phyloP scores from a whole-genome alignment of 2,113 vertebrate genomes.

The Gymnarchus niloticus region DNA sequence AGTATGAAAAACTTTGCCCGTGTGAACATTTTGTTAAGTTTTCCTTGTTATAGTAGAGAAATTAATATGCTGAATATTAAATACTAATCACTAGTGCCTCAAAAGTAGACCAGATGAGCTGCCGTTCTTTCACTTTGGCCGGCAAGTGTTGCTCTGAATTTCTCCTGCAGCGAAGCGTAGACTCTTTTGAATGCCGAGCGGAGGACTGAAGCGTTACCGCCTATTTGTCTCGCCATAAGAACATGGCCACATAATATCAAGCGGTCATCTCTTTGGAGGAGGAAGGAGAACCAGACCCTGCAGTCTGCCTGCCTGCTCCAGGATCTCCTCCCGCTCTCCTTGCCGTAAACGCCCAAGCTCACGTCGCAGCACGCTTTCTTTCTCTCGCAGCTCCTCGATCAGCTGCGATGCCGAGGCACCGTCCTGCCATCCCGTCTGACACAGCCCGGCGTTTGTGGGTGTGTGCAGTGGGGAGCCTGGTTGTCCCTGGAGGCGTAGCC shows the following conservation, averaged over 20 bases:
- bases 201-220: not conserved
- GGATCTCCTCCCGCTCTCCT: conserved; percentile 27
- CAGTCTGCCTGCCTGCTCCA: conserved; percentile 27
- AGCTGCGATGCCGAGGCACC: conserved; percentile 27
- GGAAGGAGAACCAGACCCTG: conserved; percentile 39
- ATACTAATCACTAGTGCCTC: not conserved
- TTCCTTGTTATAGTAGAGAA: conserved; percentile 15
- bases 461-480: not conserved
- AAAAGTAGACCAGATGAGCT: not conserved
- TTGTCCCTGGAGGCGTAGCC: conserved; percentile 25
- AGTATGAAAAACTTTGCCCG: conserved; percentile 25
- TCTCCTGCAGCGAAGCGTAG: not conserved
- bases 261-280: conserved; percentile 33
- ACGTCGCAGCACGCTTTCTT: conserved; percentile 26
- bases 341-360: conserved; percentile 31
- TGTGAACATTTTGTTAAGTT: conserved; percentile 7
- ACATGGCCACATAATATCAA: not conserved
- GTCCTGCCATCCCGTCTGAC: conserved; percentile 4
- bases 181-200: not conserved
- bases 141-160: not conserved
- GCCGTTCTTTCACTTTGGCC: not conserved
- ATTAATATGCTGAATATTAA: not conserved
- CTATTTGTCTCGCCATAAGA: not conserved
- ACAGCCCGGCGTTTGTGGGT: not conserved
- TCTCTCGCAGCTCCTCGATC: conserved; percentile 30